A percentile compares a stretch with the other conserved stretches of the same genome.
These are phyloP conservation scores for Embiotoca jacksoni DNA, from an alignment of 2,113 vertebrate species.

Conservation along the genomic window DNA sequence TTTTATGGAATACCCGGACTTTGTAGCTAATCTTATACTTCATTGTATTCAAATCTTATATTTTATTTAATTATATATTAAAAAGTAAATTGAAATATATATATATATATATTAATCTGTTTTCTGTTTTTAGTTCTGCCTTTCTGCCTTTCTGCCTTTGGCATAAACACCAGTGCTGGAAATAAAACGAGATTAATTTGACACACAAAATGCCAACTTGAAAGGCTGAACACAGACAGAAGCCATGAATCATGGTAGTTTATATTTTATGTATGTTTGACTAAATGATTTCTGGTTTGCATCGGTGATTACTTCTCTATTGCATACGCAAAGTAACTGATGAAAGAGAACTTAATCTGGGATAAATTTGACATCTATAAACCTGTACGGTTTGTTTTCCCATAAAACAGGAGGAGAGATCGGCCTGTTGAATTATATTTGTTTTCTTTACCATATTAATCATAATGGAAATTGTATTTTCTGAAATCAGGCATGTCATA, in stretches of 20 bases:
- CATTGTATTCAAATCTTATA: conserved; percentile 39
- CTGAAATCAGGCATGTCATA: background rate
- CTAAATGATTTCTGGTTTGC: conserved; percentile 23
- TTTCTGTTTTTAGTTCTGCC: conserved; percentile 48
- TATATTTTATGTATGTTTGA: conserved; percentile 32
- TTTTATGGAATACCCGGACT: background rate
- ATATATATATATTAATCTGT: background rate
- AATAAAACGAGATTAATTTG: conserved; percentile 73
- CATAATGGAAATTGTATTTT: background rate
- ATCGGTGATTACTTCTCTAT: conserved; percentile 16
- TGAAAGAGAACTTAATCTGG: background rate
- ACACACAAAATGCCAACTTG: conserved; percentile 58
- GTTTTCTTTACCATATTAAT: background rate
- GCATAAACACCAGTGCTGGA: conserved; percentile 73
- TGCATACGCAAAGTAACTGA: background rate
- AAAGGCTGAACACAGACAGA: conserved; percentile 37
- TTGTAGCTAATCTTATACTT: conserved; percentile 33
- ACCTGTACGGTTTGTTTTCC: background rate
- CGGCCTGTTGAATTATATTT: background rate
- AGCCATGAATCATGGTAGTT: conserved; percentile 21
- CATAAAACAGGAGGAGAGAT: background rate
- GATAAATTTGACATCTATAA: background rate
- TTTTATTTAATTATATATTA: conserved; percentile 19
- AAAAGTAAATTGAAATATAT: no score
- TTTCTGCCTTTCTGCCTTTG: conserved; percentile 41